Evolutionary conservation across 2,797 vertebrate genomes (phyloP).

Genomic region (Ctenosaura bakeri): DNA sequence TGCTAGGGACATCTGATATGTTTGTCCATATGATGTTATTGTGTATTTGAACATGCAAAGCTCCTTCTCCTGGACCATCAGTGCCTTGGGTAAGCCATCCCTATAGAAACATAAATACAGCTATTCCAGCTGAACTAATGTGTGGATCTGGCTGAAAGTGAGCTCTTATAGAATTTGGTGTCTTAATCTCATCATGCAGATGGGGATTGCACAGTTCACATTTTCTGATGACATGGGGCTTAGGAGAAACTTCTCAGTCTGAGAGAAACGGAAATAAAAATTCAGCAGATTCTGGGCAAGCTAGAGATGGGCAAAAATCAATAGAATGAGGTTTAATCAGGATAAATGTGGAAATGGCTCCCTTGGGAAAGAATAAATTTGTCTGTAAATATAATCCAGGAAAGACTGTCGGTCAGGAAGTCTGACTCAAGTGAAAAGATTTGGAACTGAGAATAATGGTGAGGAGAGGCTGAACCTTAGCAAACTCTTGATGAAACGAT

Average conservation of each 20-base stretch:
- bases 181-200: background rate
- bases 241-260: background rate
- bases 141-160: background rate
- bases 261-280: slow-evolving; percentile 15
- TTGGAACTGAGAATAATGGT: slow-evolving; percentile 12
- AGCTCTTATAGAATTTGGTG: background rate
- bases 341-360: slow-evolving; percentile 16
- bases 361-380: slow-evolving; percentile 51
- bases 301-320: slow-evolving; percentile 29
- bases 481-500: accelerated
- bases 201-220: slow-evolving; percentile 30
- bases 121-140: background rate
- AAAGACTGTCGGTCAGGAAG: slow-evolving; percentile 12
- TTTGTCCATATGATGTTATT: background rate
- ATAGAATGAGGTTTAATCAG: slow-evolving; percentile 24
- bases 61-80: background rate
- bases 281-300: slow-evolving; percentile 18
- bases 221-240: background rate
- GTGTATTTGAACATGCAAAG: background rate
- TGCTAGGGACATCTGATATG: background rate
- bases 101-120: background rate
- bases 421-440: slow-evolving; percentile 9
- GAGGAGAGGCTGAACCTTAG: background rate
- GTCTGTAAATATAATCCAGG: slow-evolving; percentile 25
- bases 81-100: background rate